Base-by-base conservation (phyloP, 2,888 invertebrate genomes). In the Pristionchus fissidentatus region DNA sequence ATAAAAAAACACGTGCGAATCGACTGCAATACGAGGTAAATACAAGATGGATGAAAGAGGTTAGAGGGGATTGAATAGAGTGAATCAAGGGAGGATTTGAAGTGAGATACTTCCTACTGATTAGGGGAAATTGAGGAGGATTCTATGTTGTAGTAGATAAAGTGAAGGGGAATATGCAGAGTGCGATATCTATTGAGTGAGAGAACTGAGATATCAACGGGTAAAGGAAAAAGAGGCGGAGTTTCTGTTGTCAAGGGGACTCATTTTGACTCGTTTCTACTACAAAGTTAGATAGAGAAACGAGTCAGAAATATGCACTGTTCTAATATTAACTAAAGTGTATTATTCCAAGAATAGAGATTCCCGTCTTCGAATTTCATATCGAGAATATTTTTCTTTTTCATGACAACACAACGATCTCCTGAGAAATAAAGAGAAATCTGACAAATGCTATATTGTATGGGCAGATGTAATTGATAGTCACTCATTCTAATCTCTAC, bases 251-350 rank as follows among this genome's bases (percentile, higher is more conserved):
- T 35, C 62, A 62, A 62, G 62, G 62, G 62, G 35, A 62, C n/a
- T n/a, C n/a, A n/a, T n/a, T n/a, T 62, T 35, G 32, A 62, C 62
- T 62, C 35, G 62, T 62, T 62, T 32, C 62, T n/a, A 62, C 62
- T 62, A 62, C 62, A 22, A 57, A 26, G 15, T 26, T 10, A 26
- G 26, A 29, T n/a, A 57, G 26, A 57, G 22, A 57, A 10, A 57
- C 10, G 57, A 57, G 3, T 57, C 10, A n/a, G 7, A 26, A 10
- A 57, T 22, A 10, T 13, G n/a, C 22, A 57, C 22, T 26, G 4
- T 57, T 29, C n/a, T 8, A 57, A 57, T 22, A 57, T 57, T n/a
- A n/a, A n/a, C n/a, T n/a, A n/a, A n/a, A n/a, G n/a, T n/a, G n/a
- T n/a, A n/a, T n/a, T n/a, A n/a, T n/a, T n/a, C n/a, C n/a, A n/a